Conservation (phyloP, 2,797 vertebrate species). For the Xiphophorus birchmanni region DNA sequence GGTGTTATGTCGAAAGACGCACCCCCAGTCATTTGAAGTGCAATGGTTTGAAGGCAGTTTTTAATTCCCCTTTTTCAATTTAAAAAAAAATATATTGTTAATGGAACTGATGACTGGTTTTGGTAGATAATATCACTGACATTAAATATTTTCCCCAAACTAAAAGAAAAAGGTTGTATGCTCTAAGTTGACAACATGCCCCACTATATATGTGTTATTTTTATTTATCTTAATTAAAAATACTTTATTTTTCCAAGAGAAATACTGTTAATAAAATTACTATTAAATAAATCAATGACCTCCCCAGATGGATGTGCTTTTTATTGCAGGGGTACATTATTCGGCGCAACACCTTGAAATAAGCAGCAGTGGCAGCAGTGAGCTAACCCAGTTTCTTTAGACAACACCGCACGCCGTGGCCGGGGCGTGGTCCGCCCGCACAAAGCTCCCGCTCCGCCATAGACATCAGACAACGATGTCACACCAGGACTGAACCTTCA, state of each 20-base stretch:
- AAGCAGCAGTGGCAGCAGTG: slow-evolving; percentile 57
- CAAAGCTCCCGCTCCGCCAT: slow-evolving; percentile 41
- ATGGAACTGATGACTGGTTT: background rate
- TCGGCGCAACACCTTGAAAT: background rate
- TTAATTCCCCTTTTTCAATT: background rate
- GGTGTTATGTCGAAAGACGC: slow-evolving; percentile 45
- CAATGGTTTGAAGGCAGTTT: background rate
- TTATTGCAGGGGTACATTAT: background rate
- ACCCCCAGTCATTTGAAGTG: background rate
- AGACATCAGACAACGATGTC: slow-evolving; percentile 30
- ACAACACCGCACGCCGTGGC: slow-evolving; percentile 42
- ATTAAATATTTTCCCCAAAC: background rate
- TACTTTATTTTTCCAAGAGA: background rate
- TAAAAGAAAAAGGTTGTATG: background rate
- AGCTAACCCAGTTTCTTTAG: slow-evolving; percentile 54
- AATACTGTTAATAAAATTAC: background rate
- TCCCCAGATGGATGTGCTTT: slow-evolving; percentile 1
- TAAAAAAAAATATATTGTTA: background rate
- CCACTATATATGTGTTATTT: background rate
- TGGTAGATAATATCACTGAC: background rate
- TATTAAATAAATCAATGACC: background rate
- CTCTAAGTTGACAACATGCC: background rate
- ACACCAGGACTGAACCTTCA: background rate
- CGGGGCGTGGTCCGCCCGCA: slow-evolving; percentile 75
- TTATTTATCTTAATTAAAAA: background rate